Conservation (phyloP, 2,888 invertebrate genomes). For the Amaurobius ferox region DNA sequence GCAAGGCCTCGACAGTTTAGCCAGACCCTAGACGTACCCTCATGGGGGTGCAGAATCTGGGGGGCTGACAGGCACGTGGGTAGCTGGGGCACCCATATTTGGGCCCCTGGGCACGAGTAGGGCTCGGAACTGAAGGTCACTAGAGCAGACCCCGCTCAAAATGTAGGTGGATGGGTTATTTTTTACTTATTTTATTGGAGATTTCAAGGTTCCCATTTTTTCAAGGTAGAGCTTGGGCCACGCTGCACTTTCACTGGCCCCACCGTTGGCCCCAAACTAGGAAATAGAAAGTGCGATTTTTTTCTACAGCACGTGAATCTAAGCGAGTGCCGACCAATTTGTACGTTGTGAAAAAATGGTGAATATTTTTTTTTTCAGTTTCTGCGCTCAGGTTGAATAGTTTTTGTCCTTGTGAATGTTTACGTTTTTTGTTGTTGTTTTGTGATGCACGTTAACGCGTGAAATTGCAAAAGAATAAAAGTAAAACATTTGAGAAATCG, state of each 20-base stretch:
- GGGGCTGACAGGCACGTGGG: constrained; percentile 14
- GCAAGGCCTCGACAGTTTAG: constrained; percentile 49
- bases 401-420: constrained; percentile 8
- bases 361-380: constrained; percentile 21
- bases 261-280: constrained; percentile 54
- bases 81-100: constrained; percentile 32
- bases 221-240: constrained; percentile 12
- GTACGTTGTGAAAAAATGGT: constrained; percentile 29
- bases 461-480: too few relatives aligned
- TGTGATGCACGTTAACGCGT: too few relatives aligned
- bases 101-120: constrained; percentile 56
- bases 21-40: constrained; percentile 58
- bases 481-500: too few relatives aligned
- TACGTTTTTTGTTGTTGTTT: constrained; percentile 9
- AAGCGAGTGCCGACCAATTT: constrained; percentile 51
- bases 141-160: constrained; percentile 22
- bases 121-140: constrained; percentile 50
- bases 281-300: constrained; percentile 62
- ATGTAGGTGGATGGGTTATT: constrained; percentile 57
- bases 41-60: constrained; percentile 25
- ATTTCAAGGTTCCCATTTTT: constrained; percentile 63
- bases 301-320: constrained; percentile 17
- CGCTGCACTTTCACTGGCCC: constrained; percentile 36
- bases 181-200: constrained; percentile 6
- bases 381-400: constrained; percentile 10